A percentile compares a stretch with the other conserved stretches of the same genome.
Evolutionary conservation across 1,140 invertebrate genomes (phyloP).

Genomic region (Babylonia areolata): DNA sequence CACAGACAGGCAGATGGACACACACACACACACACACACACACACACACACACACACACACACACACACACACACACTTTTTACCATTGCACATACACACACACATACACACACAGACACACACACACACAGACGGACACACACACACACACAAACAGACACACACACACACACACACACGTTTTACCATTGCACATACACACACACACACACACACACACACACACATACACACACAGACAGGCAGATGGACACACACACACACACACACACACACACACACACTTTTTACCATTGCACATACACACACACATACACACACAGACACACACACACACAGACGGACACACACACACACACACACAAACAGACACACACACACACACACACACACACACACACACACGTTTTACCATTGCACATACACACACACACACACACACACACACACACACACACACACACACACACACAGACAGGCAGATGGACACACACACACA

Average conservation of each 20-base stretch:
- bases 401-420: neutral
- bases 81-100: neutral
- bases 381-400: conserved; percentile 18
- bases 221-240: conserved; percentile 15
- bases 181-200: neutral
- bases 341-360: conserved; percentile 5
- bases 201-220: conserved; percentile 23
- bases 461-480: conserved; percentile 22
- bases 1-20: no score
- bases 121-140: neutral
- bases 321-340: conserved; percentile 8
- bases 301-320: conserved; percentile 13
- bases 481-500: conserved; percentile 20
- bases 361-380: conserved; percentile 16
- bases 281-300: no score
- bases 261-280: neutral
- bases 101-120: neutral
- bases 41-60: no score
- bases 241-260: neutral
- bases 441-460: neutral
- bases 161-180: neutral
- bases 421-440: neutral
- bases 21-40: no score
- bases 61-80: no score
- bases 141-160: neutral